These are phyloP conservation scores for Drosophila maculinotata DNA, from an alignment of 2,888 invertebrate genomes.

Conservation along the genomic window DNA sequence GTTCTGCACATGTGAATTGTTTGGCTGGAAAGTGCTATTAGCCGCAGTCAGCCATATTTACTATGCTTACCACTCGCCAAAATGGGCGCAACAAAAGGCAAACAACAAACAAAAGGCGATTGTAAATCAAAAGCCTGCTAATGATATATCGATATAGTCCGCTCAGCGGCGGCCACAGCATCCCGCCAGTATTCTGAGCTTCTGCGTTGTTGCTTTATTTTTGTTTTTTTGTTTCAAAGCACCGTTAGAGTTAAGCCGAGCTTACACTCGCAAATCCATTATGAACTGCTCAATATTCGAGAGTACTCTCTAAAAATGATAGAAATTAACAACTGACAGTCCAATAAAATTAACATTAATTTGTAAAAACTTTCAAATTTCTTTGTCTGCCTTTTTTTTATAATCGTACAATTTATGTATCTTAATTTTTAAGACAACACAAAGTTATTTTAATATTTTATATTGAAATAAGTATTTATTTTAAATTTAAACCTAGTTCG, in stretches of 20 bases:
- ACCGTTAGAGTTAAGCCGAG: constrained; percentile 59
- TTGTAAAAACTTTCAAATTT: not conserved
- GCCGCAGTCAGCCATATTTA: constrained; percentile 54
- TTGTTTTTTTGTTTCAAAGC: constrained; percentile 58
- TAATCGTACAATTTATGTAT: not conserved
- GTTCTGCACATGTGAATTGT: constrained; percentile 67
- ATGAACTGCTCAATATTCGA: constrained; percentile 10
- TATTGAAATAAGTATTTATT: too few relatives aligned
- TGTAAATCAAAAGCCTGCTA: constrained; percentile 78
- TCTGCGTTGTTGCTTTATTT: constrained; percentile 13
- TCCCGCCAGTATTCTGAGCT: constrained; percentile 62
- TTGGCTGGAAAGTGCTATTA: constrained; percentile 72
- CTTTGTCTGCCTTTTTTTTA: not conserved
- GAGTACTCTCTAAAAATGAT: too few relatives aligned
- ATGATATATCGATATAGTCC: constrained; percentile 77
- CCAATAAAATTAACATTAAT: too few relatives aligned
- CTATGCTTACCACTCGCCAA: constrained; percentile 47
- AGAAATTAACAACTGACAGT: too few relatives aligned
- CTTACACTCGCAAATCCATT: constrained; percentile 54
- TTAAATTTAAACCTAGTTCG: too few relatives aligned
- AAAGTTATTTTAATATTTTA: too few relatives aligned
- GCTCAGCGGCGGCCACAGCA: constrained; percentile 36
- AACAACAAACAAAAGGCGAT: constrained; percentile 70
- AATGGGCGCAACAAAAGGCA: constrained; percentile 65
- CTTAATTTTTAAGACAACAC: not conserved